Conservation (phyloP, 2,113 vertebrate species). For the Paracanthobrama guichenoti region DNA sequence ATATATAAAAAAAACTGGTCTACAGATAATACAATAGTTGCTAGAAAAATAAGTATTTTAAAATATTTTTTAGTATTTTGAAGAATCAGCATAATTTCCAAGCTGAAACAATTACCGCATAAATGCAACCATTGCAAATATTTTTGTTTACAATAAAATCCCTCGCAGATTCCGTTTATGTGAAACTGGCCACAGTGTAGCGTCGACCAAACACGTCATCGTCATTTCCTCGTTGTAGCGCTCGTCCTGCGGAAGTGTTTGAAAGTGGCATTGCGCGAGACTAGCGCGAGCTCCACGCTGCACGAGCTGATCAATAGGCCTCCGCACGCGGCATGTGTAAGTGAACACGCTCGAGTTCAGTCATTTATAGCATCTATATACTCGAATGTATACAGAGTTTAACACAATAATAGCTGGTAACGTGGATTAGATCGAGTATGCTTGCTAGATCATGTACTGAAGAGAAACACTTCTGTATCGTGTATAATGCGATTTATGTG, state of each 20-base stretch:
- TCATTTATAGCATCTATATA: neutral
- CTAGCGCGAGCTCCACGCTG: conserved; percentile 24
- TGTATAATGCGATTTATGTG: neutral
- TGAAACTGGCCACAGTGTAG: neutral
- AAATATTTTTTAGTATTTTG: no score
- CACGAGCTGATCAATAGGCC: conserved; percentile 44
- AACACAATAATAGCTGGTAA: neutral
- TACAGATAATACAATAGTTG: no score
- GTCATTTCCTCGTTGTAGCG: conserved; percentile 24
- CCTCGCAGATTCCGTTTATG: neutral
- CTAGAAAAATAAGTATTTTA: no score
- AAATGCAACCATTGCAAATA: no score
- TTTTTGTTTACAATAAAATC: neutral
- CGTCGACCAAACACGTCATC: neutral
- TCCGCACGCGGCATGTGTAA: conserved; percentile 50
- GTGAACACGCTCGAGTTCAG: neutral
- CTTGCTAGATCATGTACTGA: neutral
- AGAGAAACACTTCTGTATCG: no score
- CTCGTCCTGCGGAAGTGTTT: conserved; percentile 36
- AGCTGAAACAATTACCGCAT: no score
- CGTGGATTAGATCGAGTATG: neutral
- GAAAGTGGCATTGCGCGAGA: conserved; percentile 25
- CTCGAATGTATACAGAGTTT: neutral
- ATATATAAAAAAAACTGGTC: no score
- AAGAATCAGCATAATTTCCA: no score